Conservation (phyloP, 1,140 invertebrate species). For the Neodiprion lecontei region DNA sequence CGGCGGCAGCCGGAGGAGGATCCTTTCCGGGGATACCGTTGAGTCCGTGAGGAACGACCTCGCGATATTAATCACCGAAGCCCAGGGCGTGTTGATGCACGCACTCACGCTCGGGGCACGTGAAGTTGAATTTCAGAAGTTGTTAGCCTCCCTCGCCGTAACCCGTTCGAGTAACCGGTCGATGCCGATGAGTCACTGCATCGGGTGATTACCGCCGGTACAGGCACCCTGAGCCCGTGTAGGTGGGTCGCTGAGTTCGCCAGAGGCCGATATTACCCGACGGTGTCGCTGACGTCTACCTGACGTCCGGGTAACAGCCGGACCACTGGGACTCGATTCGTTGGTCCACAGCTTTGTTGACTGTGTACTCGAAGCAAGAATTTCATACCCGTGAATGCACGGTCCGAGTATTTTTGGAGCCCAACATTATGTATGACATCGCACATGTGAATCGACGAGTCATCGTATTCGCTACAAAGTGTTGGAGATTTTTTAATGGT, state of each 20-base stretch:
- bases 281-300: neutral
- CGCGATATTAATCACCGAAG: neutral
- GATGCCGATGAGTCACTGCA: neutral
- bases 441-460: no score
- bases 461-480: no score
- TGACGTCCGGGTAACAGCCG: neutral
- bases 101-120: neutral
- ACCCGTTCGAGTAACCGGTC: slow-evolving; percentile 4
- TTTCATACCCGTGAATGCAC: no score
- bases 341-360: neutral
- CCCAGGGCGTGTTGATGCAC: neutral
- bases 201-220: neutral
- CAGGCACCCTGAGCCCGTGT: neutral
- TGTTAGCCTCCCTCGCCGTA: neutral
- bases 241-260: neutral
- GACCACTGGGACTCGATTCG: neutral
- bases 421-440: no score
- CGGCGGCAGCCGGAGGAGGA: no score
- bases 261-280: neutral
- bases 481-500: no score
- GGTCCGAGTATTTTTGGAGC: no score
- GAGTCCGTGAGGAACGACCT: neutral
- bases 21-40: neutral
- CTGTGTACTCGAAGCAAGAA: no score
- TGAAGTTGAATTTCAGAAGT: slow-evolving; percentile 5